Evolutionary conservation across 2,113 vertebrate genomes (phyloP).

Genomic region (Anoplopoma fimbria): DNA sequence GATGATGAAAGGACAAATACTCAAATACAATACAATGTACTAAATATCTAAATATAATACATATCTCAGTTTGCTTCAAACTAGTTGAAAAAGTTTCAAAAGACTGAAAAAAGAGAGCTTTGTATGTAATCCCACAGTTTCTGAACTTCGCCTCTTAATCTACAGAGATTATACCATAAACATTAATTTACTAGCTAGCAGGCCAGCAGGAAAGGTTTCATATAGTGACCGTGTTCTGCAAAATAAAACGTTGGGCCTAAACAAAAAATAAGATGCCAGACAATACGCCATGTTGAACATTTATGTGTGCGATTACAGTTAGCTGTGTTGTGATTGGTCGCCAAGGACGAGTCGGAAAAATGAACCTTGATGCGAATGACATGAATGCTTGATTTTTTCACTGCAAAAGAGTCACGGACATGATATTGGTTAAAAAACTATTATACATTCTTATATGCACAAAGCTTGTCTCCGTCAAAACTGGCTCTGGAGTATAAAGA

Average conservation of each 20-base stretch:
- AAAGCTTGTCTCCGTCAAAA: not conserved
- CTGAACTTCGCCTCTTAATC: not conserved
- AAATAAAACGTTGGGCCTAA: too few species aligned
- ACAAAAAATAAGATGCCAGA: not conserved
- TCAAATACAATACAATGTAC: not conserved
- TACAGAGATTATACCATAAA: not conserved
- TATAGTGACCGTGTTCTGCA: not conserved
- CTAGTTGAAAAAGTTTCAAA: not conserved
- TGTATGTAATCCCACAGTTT: too few species aligned
- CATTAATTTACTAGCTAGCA: not conserved
- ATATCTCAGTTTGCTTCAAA: not conserved
- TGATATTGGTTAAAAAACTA: not conserved
- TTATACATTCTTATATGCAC: not conserved
- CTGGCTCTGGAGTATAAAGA: too few species aligned
- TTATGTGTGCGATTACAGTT: not conserved
- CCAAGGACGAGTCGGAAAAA: too few species aligned
- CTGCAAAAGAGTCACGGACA: not conserved
- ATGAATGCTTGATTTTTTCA: not conserved
- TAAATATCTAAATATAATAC: not conserved
- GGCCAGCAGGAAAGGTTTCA: too few species aligned
- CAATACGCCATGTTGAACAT: not conserved
- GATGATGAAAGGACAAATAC: not conserved
- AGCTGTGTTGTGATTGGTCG: too few species aligned
- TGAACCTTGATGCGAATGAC: too few species aligned
- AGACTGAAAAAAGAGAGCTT: not conserved